Base-by-base conservation (phyloP, 2,888 invertebrate species). In the Conistra vaccinii region DNA sequence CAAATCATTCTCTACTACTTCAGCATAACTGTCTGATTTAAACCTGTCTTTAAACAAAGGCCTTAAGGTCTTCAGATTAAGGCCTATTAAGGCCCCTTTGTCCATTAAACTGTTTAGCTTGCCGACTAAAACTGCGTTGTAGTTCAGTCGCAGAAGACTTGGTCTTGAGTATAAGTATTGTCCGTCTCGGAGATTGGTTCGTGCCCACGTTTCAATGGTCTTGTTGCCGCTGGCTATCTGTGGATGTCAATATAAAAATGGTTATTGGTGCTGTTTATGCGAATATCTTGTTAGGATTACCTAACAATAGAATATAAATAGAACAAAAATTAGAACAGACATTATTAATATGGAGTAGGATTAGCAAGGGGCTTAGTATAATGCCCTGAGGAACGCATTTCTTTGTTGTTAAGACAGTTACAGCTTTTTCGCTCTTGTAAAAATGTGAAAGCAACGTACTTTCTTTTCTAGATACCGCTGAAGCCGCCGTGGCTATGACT, bases 1-100 rank as follows among this genome's bases (percentile, higher is more conserved):
- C 91, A 98, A 97, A 93, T 98, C 98, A 93, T 99, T 99, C 91
- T 98, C 98, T 69, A 99, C 97, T n/a, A 98, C 97, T 93, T 98
- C 98, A 53, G 97, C 97, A 92, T 98, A 99, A 97, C 97, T 98
- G 72, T 97, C 97, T 66, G 97, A 97, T 91, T 98, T 98, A 7
- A 94, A 92, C 5, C 96, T 96, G 81, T 98, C 98, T 82, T 97
- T 97, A 91, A 98, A 98, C 3, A 98, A 97, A 0, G 98, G 98
- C 77, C 97, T 97, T 29, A 98, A 92, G 0, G 98, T 98, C 88
- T 98, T 98, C 69, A 99, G 93, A 73, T 98, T 97, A 48, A 99
- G 93, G 87, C 98, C 98, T 51, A 99, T 93, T 61, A 99, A 96
- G 0, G 98, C 98, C 86, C 98, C 98, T 91, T 98, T 98, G 77